Conservation (phyloP, 2,888 invertebrate genomes). For the Rhyacophila evoluta region DNA sequence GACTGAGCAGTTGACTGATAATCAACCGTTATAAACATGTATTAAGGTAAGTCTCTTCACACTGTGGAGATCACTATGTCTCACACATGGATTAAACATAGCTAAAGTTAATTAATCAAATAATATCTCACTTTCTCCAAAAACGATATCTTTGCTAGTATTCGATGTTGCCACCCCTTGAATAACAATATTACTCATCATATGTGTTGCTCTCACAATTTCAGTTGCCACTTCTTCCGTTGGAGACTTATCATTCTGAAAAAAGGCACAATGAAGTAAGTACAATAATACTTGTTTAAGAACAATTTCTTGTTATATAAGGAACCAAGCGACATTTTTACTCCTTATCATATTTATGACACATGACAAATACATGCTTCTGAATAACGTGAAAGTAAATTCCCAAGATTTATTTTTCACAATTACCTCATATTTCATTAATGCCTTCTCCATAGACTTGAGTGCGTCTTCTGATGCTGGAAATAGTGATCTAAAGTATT, state of each 20-base stretch:
- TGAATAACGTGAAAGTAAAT: too few species aligned
- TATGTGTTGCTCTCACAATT: conserved; percentile 61
- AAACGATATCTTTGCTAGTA: conserved; percentile 77
- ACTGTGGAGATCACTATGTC: too few species aligned
- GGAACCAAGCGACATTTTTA: too few species aligned
- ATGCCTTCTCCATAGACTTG: conserved; percentile 58
- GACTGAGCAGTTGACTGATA: too few species aligned
- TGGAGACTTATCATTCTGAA: conserved; percentile 58
- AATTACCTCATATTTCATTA: conserved; percentile 51
- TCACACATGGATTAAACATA: too few species aligned
- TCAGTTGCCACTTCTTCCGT: conserved; percentile 57
- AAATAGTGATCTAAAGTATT: conserved; percentile 69
- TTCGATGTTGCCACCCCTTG: conserved; percentile 84
- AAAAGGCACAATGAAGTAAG: too few species aligned
- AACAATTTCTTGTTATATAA: neutral
- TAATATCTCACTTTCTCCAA: conserved; percentile 71
- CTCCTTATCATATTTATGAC: too few species aligned
- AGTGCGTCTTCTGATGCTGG: conserved; percentile 62
- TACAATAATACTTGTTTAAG: too few species aligned
- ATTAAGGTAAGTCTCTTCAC: too few species aligned
- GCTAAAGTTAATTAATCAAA: too few species aligned
- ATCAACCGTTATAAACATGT: too few species aligned
- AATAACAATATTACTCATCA: conserved; percentile 73
- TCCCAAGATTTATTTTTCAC: conserved; percentile 4
- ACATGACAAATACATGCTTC: too few species aligned